These are phyloP conservation scores for Phyllostomus discolor DNA, from an alignment of 2,113 vertebrate genomes.

Conservation along the genomic window DNA sequence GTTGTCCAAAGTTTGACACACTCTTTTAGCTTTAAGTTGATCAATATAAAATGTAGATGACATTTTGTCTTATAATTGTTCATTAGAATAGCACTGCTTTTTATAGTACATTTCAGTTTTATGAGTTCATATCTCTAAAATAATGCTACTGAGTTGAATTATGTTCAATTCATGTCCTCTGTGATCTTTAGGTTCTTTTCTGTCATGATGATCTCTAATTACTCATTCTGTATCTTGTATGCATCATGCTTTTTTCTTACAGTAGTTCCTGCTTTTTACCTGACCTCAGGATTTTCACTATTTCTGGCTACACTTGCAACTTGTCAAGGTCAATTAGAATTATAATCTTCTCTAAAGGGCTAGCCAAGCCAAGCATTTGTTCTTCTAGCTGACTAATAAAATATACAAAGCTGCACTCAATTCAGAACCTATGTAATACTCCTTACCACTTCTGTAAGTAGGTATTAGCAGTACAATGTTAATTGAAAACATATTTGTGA, in stretches of 20 bases:
- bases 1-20: not conserved
- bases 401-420: not conserved
- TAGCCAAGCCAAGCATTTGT: not conserved
- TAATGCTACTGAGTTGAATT: constrained; percentile 5
- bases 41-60: not conserved
- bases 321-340: constrained; percentile 53
- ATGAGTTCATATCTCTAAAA: not conserved
- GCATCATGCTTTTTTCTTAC: not conserved
- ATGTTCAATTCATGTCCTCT: not conserved
- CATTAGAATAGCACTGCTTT: not conserved
- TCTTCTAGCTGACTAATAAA: constrained; percentile 42
- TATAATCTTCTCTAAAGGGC: constrained; percentile 33
- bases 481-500: not conserved
- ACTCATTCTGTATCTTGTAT: constrained; percentile 9
- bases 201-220: not conserved
- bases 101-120: not conserved
- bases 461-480: not conserved
- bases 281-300: constrained; percentile 42
- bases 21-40: not conserved
- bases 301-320: constrained; percentile 35
- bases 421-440: not conserved
- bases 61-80: not conserved
- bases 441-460: not conserved
- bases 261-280: constrained; percentile 12
- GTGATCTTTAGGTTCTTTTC: constrained; percentile 18